Base-by-base conservation (phyloP, 2,888 invertebrate genomes). In the Leucophora obtusa region DNA sequence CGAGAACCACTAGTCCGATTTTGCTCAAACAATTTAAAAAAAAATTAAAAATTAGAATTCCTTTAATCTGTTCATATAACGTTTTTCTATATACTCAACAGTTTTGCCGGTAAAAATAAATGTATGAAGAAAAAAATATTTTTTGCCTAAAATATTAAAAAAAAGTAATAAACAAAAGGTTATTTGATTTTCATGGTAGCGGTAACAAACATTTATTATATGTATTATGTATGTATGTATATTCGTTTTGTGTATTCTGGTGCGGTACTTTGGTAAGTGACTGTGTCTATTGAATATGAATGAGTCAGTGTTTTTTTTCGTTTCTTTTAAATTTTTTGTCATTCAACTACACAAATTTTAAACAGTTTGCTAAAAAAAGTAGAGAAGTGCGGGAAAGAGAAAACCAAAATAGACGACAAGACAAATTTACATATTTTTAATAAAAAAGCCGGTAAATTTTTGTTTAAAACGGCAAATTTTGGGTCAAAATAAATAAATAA, bases 201-300 rank as follows among this genome's bases (percentile, higher is more conserved):
- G n/a, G n/a, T n/a, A n/a, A n/a, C n/a, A n/a, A n/a, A n/a, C n/a
- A n/a, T n/a, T n/a, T n/a, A n/a, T n/a, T n/a, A n/a, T n/a, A n/a
- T n/a, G n/a, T n/a, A n/a, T n/a, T n/a, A n/a, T n/a, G n/a, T n/a
- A n/a, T n/a, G n/a, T n/a, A n/a, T n/a, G n/a, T n/a, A n/a, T n/a
- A n/a, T n/a, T n/a, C 21, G 15, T 59, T 73, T 53, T 43, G 18
- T 59, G 35, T 65, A 59, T 71, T 77, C 60, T 59, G 38, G 17
- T 54, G 10, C 35, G 38, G 17, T 33, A 28, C 43, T 51, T 33
- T 50, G 54, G 62, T 69, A 54, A 60, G 35, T 50, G 21, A 62
- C 62, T 76, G 69, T 63, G 56, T 63, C 58, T 76, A 58, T 58
- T 76, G 76, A 76, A 76, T 65, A 75, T 65, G 76, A 80, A 76